Base-by-base conservation (phyloP, 2,797 vertebrate genomes). In the Enteromius radiatus region DNA sequence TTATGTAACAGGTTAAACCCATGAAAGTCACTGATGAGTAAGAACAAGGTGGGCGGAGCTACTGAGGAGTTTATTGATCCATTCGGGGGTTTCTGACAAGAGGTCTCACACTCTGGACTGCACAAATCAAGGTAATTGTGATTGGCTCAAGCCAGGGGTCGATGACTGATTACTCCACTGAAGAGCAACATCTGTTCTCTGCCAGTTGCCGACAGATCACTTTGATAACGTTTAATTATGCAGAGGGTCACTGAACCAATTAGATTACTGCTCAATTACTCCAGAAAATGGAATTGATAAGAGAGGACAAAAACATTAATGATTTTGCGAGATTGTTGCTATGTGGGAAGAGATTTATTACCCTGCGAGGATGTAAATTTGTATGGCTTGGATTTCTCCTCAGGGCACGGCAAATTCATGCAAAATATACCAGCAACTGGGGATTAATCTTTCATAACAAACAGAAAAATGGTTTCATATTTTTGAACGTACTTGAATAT, bases 201-300 rank as follows among this genome's bases (percentile, higher is more conserved):
- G 84, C 73, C 76, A 88, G 86, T 86, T 64, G 38, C 80, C 45
- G 71, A 87, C 85, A 88, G 85, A 89, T 89, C 83, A 33, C 85
- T 89, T 83, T 87, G 86, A 88, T 88, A 87, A 86, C 75, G 71
- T 86, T 88, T 89, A 86, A 89, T 88, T 86, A 81, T 80, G 85
- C 84, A 85, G 76, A 80, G 82, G 85, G 86, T 89, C 81, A 83
- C 81, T 65, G 76, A 81, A 85, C 84, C 88, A 86, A 86, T 89
- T 88, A 84, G 65, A 88, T 87, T 87, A 83, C 56, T 76, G 79
- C 88, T 87, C 85, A 87, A 83, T 88, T 85, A 87, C 82, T 82
- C 49, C 45, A 67, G 69, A 86, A 84, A 85, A 83, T 78, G 26
- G 81, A 54, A 86, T 81, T 84, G 84, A 89, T 87, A 86, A 82